A percentile compares a stretch with the other conserved stretches of the same genome.
These are phyloP conservation scores for Chesias legatella DNA, from an alignment of 2,888 invertebrate species.

Conservation along the genomic window DNA sequence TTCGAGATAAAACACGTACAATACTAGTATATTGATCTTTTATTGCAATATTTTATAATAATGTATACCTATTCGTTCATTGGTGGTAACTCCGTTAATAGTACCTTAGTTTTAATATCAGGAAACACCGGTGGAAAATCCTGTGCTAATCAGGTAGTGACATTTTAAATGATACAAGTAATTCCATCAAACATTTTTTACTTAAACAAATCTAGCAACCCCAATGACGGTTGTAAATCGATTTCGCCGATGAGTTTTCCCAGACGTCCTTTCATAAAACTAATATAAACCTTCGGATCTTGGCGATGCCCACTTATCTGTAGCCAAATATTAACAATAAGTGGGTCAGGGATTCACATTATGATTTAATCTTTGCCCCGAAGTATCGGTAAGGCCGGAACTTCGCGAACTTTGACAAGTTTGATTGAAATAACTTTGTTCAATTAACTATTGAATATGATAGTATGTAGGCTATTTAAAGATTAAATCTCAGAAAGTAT, in stretches of 20 bases:
- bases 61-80: too few relatives aligned
- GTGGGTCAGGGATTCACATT: conserved; percentile 11
- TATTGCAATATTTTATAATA: too few relatives aligned
- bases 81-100: too few relatives aligned
- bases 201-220: not conserved
- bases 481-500: too few relatives aligned
- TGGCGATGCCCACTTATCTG: conserved; percentile 4
- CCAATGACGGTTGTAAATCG: not conserved
- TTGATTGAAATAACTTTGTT: conserved; percentile 5
- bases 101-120: too few relatives aligned
- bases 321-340: conserved; percentile 11
- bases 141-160: too few relatives aligned
- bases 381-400: too few relatives aligned
- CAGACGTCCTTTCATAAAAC: not conserved
- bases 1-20: too few relatives aligned
- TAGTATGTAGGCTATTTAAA: not conserved
- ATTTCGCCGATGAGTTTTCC: not conserved
- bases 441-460: not conserved
- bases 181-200: too few relatives aligned
- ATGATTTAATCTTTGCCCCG: not conserved
- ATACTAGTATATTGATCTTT: too few relatives aligned
- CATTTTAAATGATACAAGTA: too few relatives aligned
- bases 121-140: too few relatives aligned
- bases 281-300: conserved; percentile 7
- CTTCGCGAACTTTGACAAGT: not conserved